phyloP scores from a whole-genome alignment of 1,140 invertebrate species.

The Nasonia vitripennis region DNA sequence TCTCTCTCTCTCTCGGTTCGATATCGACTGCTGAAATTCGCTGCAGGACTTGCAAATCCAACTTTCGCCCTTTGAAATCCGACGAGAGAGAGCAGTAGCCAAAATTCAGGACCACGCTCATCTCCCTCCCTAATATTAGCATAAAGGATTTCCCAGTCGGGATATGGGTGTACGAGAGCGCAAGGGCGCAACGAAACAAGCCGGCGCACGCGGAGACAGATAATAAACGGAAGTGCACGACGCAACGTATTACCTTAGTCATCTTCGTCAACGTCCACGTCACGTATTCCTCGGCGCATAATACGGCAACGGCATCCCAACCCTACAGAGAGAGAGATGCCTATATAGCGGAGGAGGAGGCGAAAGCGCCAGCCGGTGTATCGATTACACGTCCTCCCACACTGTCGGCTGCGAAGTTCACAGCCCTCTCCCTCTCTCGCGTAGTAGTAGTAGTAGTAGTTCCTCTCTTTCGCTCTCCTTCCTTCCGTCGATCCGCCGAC shows the following conservation, averaged over 20 bases:
- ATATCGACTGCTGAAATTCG: background rate
- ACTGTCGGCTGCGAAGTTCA: slow-evolving; percentile 33
- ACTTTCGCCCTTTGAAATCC: background rate
- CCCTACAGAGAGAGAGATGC: background rate
- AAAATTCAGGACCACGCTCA: background rate
- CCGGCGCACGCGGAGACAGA: background rate
- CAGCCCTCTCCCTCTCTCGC: slow-evolving; percentile 24
- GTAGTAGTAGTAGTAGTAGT: background rate
- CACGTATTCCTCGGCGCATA: slow-evolving; percentile 54
- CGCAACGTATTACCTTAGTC: slow-evolving; percentile 34
- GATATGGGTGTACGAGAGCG: background rate
- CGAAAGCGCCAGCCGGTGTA: slow-evolving; percentile 45
- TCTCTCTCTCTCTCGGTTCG: background rate
- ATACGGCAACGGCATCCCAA: slow-evolving; percentile 41
- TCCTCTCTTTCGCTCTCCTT: slow-evolving; percentile 31
- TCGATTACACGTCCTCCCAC: slow-evolving; percentile 57
- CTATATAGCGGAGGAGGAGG: background rate
- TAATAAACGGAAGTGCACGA: slow-evolving; percentile 41
- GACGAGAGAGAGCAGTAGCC: background rate
- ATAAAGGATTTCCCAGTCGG: slow-evolving; percentile 12
- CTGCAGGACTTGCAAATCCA: background rate
- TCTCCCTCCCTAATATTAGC: background rate
- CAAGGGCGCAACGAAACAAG: background rate
- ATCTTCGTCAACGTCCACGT: slow-evolving; percentile 55
- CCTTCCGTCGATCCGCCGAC: slow-evolving; percentile 24